Evolutionary conservation across 2,113 vertebrate genomes (phyloP).

Genomic region (Halichoeres trimaculatus): DNA sequence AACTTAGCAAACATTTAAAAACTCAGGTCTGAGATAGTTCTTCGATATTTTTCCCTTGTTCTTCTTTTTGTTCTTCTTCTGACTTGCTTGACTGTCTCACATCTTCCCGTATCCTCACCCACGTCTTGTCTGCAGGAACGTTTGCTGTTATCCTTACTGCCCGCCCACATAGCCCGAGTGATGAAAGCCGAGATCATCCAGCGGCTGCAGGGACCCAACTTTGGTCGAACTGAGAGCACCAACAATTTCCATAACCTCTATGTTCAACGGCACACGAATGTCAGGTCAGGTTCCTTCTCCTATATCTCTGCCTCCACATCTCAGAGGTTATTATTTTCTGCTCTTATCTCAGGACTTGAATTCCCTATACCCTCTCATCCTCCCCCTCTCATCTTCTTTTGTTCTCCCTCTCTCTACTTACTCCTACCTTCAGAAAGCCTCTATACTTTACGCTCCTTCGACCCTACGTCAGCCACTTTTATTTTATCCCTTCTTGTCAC

Average conservation of each 20-base stretch:
- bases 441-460: not conserved
- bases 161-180: constrained; percentile 95
- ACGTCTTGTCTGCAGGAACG: constrained; percentile 85
- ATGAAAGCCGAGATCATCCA: constrained; percentile 99
- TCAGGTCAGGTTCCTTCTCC: constrained; percentile 84
- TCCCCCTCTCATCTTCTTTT: constrained; percentile 16
- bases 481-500: constrained; percentile 23
- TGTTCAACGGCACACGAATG: constrained; percentile 97
- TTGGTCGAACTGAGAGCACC: constrained; percentile 93
- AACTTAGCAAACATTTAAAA: too few species aligned
- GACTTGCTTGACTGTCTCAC: not conserved
- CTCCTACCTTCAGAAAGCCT: constrained; percentile 28
- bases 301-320: not conserved
- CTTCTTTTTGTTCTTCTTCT: too few species aligned
- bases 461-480: constrained; percentile 1
- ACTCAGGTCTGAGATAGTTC: too few species aligned
- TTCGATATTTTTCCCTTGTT: not conserved
- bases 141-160: constrained; percentile 92
- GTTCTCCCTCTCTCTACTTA: constrained; percentile 3
- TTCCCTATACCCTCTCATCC: constrained; percentile 10
- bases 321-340: constrained; percentile 34
- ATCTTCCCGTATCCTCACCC: not conserved
- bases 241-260: constrained; percentile 99
- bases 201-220: constrained; percentile 95
- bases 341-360: constrained; percentile 32